Percentiles rank a stretch among this genome's conserved stretches.
Conservation (phyloP, 2,113 vertebrate species). For the Tyrannus savana region DNA sequence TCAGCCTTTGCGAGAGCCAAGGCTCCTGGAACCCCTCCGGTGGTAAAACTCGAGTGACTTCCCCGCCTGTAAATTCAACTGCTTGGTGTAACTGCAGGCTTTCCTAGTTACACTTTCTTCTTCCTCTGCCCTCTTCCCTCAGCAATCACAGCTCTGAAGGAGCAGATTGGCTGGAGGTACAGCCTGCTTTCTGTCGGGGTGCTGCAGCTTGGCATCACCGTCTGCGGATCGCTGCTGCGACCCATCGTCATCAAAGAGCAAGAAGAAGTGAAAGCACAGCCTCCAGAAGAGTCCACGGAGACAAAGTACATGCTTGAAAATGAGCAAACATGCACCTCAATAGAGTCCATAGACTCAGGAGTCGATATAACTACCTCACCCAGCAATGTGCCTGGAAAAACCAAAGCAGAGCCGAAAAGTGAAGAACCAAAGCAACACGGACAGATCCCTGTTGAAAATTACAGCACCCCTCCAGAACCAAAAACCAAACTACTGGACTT, state of each 20-base stretch:
- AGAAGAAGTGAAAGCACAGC: constrained; percentile 26
- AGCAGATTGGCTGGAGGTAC: constrained; percentile 87
- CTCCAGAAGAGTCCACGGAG: constrained; percentile 68
- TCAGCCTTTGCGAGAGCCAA: background rate
- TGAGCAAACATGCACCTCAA: constrained; percentile 85
- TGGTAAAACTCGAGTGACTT: background rate
- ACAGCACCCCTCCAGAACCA: background rate
- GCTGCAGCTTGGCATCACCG: constrained; percentile 83
- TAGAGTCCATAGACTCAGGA: constrained; percentile 92
- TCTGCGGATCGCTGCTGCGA: constrained; percentile 84
- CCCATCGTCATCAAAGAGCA: constrained; percentile 81
- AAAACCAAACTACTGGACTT: constrained; percentile 85
- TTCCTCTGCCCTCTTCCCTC: background rate
- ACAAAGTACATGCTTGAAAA: constrained; percentile 87
- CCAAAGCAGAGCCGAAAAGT: constrained; percentile 49
- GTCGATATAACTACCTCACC: constrained; percentile 88
- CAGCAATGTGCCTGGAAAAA: constrained; percentile 71
- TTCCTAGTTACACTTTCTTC: background rate
- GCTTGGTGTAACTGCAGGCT: background rate
- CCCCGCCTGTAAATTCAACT: background rate
- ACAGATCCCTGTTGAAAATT: constrained; percentile 12
- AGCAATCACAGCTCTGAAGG: constrained; percentile 87
- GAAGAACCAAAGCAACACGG: constrained; percentile 57
- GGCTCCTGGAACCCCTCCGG: background rate
- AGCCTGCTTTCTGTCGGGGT: constrained; percentile 86